Evolutionary conservation across 1,140 invertebrate genomes (phyloP).

Genomic region (Cydia amplana): DNA sequence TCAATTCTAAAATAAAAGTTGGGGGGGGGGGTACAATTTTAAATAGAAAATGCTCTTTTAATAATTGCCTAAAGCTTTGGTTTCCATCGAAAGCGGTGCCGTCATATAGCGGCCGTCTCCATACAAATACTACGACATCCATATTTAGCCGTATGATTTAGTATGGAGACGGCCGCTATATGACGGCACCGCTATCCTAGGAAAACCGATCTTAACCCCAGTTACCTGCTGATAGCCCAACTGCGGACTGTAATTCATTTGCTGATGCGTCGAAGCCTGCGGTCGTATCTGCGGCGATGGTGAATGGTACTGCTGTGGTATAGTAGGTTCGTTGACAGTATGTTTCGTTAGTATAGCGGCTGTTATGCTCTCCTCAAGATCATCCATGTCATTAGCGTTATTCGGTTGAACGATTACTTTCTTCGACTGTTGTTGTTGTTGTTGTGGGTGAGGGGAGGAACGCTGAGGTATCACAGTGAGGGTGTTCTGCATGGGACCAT

Average conservation of each 20-base stretch:
- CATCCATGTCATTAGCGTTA: conserved; percentile 73
- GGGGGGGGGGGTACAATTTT: no score
- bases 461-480: conserved; percentile 53
- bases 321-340: conserved; percentile 55
- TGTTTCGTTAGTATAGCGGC: conserved; percentile 74
- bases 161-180: no score
- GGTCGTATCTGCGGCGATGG: conserved; percentile 52
- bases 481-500: conserved; percentile 55
- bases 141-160: no score
- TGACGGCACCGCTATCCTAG: no score
- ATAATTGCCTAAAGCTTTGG: conserved; percentile 49
- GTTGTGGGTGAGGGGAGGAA: conserved; percentile 60
- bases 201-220: no score
- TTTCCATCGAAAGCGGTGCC: no score
- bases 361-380: conserved; percentile 77
- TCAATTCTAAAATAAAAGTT: no score
- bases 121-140: no score
- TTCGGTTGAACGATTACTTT: conserved; percentile 70
- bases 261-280: conserved; percentile 44
- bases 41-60: no score
- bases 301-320: conserved; percentile 57
- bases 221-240: conserved; percentile 51
- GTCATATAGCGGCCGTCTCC: no score
- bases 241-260: conserved; percentile 54
- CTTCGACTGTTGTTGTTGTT: conserved; percentile 55